These are phyloP conservation scores for Abrostola triplasia DNA, from an alignment of 2,888 invertebrate species.

Conservation along the genomic window DNA sequence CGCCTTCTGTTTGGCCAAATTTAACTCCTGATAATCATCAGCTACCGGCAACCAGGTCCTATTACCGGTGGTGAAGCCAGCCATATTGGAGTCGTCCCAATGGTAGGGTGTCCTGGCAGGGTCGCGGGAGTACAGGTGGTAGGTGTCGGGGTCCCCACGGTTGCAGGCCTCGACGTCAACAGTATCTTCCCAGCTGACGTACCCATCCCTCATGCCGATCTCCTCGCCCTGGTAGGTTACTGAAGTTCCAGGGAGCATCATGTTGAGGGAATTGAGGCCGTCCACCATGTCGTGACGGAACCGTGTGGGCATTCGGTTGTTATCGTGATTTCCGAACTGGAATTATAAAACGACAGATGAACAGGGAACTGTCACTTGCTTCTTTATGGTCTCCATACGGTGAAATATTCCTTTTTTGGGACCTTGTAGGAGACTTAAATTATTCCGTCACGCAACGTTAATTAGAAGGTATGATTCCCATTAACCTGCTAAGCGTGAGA, in stretches of 20 bases:
- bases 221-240: conserved; percentile 96
- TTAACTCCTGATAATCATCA: conserved; percentile 88
- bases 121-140: conserved; percentile 87
- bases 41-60: conserved; percentile 91
- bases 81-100: conserved; percentile 88
- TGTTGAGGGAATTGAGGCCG: conserved; percentile 90
- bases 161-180: conserved; percentile 88
- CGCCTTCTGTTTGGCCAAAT: conserved; percentile 87
- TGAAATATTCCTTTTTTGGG: too few relatives aligned
- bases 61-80: conserved; percentile 89
- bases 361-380: too few relatives aligned
- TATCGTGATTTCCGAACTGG: conserved; percentile 92
- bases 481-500: conserved; percentile 14
- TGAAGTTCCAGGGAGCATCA: conserved; percentile 92
- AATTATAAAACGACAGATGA: too few relatives aligned
- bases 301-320: conserved; percentile 89
- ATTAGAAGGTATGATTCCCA: conserved; percentile 7
- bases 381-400: too few relatives aligned
- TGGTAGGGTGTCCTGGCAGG: conserved; percentile 91
- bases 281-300: conserved; percentile 90
- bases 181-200: conserved; percentile 88
- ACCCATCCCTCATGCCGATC: conserved; percentile 91
- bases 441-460: neutral
- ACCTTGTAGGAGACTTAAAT: too few relatives aligned
- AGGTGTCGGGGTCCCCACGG: conserved; percentile 86